Evolutionary conservation across 2,888 invertebrate genomes (phyloP), one percentile per base, ranked within the genome.

Genomic region (Trimorus sp.): DNA sequence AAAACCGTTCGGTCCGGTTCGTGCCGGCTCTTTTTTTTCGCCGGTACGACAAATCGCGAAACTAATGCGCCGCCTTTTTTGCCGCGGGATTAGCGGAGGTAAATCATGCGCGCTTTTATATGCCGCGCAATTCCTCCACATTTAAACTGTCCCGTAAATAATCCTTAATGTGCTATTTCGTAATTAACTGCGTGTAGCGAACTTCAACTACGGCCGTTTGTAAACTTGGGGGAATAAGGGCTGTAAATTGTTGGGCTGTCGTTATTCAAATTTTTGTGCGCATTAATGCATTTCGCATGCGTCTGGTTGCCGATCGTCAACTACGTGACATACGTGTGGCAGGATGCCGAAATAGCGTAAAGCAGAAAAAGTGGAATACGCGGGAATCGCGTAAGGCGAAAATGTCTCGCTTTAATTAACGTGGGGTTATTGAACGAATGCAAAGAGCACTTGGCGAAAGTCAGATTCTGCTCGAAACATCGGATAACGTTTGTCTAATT

Each of bases 91-190:
- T 42, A 40, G 63, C 48, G n/a, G 16, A 7, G 12, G 51, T 73
- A 73, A 62, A 73, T 63, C 71, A 63, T 14, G 65, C 56, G 15
- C 49, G 36, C 12, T 63, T 73, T 63, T 62, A 63, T 73, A 54
- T 15, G 11, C 60, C 54, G 38, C 12, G 65, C 49, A 65, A 74
- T 58, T 48, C 59, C 45, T 38, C 66, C 3, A 45, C 49, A 76
- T 76, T 75, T 42, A 51, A 66, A 66, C 53, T 40, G 36, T 15
- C 8, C 36, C 62, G 54, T 76, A 76, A 68, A 76, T 76, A 66
- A 66, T 75, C 42, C 58, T 60, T 68, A 62, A 76, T 68, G 60
- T 60, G 68, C 54, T 54, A 54, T 68, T 76, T 60, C 49, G 60
- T 68, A 76, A 68, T 76, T 76, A 76, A 68, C 38, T 48, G 48